Evolutionary conservation across 1,140 invertebrate genomes (phyloP).

Genomic region (Drosophila punjabiensis): DNA sequence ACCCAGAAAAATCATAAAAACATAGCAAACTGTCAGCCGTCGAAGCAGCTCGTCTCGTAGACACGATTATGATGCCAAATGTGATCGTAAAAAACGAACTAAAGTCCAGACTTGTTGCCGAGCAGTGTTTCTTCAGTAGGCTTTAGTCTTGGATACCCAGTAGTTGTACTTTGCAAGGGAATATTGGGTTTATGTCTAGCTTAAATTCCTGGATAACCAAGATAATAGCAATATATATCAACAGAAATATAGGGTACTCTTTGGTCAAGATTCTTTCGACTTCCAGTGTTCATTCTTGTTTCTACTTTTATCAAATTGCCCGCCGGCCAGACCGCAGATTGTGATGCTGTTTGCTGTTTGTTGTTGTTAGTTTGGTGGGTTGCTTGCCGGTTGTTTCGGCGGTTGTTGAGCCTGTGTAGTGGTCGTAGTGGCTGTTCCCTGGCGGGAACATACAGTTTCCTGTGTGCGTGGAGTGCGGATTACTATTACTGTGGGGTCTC

Average conservation of each 20-base stretch:
- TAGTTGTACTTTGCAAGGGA: accelerated
- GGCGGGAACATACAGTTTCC: slow-evolving; percentile 21
- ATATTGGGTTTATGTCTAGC: neutral
- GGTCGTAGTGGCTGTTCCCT: slow-evolving; percentile 17
- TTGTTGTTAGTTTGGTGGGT: slow-evolving; percentile 36
- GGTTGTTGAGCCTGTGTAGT: slow-evolving; percentile 38
- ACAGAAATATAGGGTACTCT: neutral
- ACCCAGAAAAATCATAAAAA: slow-evolving; percentile 31
- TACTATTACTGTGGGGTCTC: slow-evolving; percentile 34
- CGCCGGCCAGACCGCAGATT: slow-evolving; percentile 60
- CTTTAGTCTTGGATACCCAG: slow-evolving; percentile 1
- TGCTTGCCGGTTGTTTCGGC: slow-evolving; percentile 20
- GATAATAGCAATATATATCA: too few species aligned
- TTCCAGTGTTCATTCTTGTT: slow-evolving; percentile 2
- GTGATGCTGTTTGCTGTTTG: slow-evolving; percentile 48
- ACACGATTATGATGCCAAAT: slow-evolving; percentile 70
- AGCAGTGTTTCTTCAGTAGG: slow-evolving; percentile 11
- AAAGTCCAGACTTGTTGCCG: slow-evolving; percentile 57
- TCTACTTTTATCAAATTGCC: slow-evolving; percentile 72
- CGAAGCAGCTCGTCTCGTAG: slow-evolving; percentile 45
- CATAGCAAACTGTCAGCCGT: slow-evolving; percentile 61
- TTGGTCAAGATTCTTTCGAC: neutral
- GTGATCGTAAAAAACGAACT: slow-evolving; percentile 54
- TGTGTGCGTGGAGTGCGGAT: slow-evolving; percentile 45
- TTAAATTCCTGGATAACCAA: too few species aligned